A percentile compares a stretch with the other conserved stretches of the same genome.
These are phyloP conservation scores for Drosophila trichaetosa DNA, from an alignment of 2,888 invertebrate genomes.

Conservation along the genomic window DNA sequence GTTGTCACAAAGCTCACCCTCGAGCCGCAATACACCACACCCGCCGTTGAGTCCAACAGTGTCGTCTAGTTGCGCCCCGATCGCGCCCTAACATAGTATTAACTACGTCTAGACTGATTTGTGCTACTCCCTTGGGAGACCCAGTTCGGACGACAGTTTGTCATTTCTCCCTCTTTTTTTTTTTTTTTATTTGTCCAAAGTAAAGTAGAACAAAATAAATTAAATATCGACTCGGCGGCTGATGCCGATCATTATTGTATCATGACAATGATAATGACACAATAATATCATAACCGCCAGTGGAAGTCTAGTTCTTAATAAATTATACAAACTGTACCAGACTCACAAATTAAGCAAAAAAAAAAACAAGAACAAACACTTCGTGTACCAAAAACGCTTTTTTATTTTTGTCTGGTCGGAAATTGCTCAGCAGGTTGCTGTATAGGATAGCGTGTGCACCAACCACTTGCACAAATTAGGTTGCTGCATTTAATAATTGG, in stretches of 20 bases:
- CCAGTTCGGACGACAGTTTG: constrained; percentile 37
- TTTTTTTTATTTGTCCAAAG: constrained; percentile 22
- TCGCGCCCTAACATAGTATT: constrained; percentile 33
- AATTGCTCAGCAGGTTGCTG: neutral
- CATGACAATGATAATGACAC: neutral
- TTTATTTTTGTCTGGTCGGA: neutral
- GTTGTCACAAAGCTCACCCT: constrained; percentile 12
- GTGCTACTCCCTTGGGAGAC: constrained; percentile 17
- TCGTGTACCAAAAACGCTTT: neutral
- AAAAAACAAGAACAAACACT: neutral
- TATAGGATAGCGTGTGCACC: neutral
- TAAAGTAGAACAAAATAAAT: constrained; percentile 23
- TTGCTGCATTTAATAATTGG: neutral
- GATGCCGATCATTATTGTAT: neutral
- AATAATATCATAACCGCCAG: neutral
- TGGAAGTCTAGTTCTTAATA: neutral
- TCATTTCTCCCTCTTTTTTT: constrained; percentile 15
- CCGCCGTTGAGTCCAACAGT: constrained; percentile 49
- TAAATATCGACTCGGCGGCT: neutral
- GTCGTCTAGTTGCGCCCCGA: constrained; percentile 28
- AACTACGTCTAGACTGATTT: constrained; percentile 50
- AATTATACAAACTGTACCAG: neutral
- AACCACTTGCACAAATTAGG: neutral
- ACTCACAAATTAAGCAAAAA: neutral
- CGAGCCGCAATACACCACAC: constrained; percentile 50